These are phyloP conservation scores for Rhopalosiphum nymphaeae DNA, from an alignment of 2,888 invertebrate species.

Conservation along the genomic window DNA sequence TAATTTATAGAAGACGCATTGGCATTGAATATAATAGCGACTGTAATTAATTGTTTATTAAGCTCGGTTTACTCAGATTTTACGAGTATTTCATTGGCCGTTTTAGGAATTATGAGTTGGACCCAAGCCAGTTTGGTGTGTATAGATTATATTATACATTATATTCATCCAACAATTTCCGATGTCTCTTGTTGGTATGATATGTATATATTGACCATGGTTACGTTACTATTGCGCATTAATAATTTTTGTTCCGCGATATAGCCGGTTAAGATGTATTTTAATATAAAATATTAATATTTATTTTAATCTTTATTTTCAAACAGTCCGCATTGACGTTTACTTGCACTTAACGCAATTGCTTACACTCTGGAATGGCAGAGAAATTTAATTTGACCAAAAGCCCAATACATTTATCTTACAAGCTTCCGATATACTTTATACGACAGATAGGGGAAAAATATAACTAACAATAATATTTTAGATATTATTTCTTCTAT, in stretches of 20 bases:
- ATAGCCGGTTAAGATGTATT: background rate
- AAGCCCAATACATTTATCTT: background rate
- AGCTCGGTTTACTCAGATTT: slow-evolving; percentile 30
- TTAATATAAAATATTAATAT: background rate
- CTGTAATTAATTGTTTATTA: slow-evolving; percentile 55
- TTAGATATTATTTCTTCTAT: background rate
- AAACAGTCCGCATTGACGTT: background rate
- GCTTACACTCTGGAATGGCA: background rate
- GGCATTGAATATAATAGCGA: background rate
- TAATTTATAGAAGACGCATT: slow-evolving; percentile 25
- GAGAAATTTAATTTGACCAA: background rate
- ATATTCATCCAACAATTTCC: background rate
- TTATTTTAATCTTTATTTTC: background rate
- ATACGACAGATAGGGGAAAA: background rate
- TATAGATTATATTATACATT: background rate
- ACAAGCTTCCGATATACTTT: background rate
- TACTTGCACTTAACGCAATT: slow-evolving; percentile 17
- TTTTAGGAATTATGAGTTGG: slow-evolving; percentile 41
- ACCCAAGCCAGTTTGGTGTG: background rate
- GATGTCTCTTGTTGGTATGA: background rate
- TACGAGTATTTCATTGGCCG: slow-evolving; percentile 21
- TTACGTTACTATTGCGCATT: background rate
- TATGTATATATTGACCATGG: background rate
- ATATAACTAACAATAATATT: slow-evolving; percentile 25
- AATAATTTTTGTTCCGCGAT: background rate